Evolutionary conservation across 2,797 vertebrate species (phyloP), one percentile per base, ranked within the genome.

Genomic region (Scleropages formosus): DNA sequence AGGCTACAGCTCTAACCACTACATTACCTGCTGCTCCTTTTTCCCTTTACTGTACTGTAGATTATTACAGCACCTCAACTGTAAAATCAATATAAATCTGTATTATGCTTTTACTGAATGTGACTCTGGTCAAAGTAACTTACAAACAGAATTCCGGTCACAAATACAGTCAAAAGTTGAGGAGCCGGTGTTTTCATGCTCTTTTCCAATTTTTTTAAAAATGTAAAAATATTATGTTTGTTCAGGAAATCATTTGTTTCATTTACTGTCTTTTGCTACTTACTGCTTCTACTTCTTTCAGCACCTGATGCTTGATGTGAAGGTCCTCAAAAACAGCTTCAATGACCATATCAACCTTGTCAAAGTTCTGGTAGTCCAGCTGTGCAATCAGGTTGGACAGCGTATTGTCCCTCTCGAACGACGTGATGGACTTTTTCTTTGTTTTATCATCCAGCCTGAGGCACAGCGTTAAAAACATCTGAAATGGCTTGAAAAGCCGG

Each of bases 261-360:
- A 56, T 56, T 56, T 56, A 2, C n/a, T n/a, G n/a, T n/a, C n/a
- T n/a, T 53, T 53, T 53, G 53, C 53, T 53, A 72, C 96, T 95
- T 85, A 99, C 98, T 0, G 94, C 93, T 81, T 99, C 98, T 77
- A 98, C 91, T 78, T 99, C 94, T 88, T 95, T 96, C 62, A 99
- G 78, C 73, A 99, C 98, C 76, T 88, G 92, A 82, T 99, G 97
- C 77, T 99, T 99, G 85, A 99, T 85, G 53, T 75, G 87, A 15
- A 99, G 86, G 84, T 99, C 97, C 83, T 99, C 98, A 8, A 99
- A 99, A 76, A 99, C 98, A 0, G 98, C 98, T 84, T 99, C 98
- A 0, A 99, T 98, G 75, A 99, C 93, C 94, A 99, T 98, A 88
- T 99, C 97, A 0, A 89, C 92, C 72, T 94, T 94, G 73, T 95